These are phyloP conservation scores for Hermetia illucens DNA, from an alignment of 1,140 invertebrate genomes.

Conservation along the genomic window DNA sequence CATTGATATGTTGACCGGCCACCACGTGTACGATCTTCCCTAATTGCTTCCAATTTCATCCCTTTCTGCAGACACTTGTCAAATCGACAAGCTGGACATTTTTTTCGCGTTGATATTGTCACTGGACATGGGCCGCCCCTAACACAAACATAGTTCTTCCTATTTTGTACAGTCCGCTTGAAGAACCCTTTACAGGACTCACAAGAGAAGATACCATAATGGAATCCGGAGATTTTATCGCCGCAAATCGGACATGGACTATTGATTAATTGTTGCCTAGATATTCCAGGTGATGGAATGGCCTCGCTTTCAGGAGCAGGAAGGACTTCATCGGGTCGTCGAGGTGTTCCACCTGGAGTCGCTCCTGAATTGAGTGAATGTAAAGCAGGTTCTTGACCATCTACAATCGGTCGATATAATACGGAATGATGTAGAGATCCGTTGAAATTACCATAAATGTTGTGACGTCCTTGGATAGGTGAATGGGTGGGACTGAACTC, in stretches of 20 bases:
- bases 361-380: slow-evolving; percentile 6
- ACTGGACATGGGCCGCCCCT: slow-evolving; percentile 82
- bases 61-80: slow-evolving; percentile 91
- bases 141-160: slow-evolving; percentile 91
- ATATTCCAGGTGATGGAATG: slow-evolving; percentile 53
- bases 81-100: slow-evolving; percentile 94
- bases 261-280: slow-evolving; percentile 60
- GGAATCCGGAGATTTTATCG: slow-evolving; percentile 89
- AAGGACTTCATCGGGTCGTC: background rate
- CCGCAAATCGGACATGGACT: slow-evolving; percentile 91
- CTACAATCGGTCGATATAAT: slow-evolving; percentile 31
- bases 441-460: slow-evolving; percentile 26
- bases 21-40: slow-evolving; percentile 86
- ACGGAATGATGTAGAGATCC: slow-evolving; percentile 37
- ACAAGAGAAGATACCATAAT: slow-evolving; percentile 94
- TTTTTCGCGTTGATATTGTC: slow-evolving; percentile 83
- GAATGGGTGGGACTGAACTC: slow-evolving; percentile 74
- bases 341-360: background rate
- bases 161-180: slow-evolving; percentile 94
- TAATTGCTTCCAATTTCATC: slow-evolving; percentile 94
- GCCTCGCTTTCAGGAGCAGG: slow-evolving; percentile 10
- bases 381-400: slow-evolving; percentile 8
- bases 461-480: slow-evolving; percentile 52
- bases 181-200: slow-evolving; percentile 98
- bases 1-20: slow-evolving; percentile 92